Base-by-base conservation (phyloP, 53 echinoderm and acorn worm species). In the Holothuria scabra region DNA sequence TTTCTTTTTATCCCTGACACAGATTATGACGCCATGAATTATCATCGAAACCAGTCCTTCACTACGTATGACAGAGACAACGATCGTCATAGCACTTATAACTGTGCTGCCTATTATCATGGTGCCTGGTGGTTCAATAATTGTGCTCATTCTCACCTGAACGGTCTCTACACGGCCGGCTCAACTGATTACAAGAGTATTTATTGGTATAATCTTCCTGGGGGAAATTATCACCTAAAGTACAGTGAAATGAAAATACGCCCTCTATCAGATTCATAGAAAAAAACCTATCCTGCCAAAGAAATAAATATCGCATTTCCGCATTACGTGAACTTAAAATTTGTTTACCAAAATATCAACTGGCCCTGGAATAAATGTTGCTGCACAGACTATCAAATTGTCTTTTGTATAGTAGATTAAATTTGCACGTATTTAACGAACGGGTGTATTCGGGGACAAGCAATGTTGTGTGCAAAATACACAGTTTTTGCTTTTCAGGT, bases 241-340 rank as follows among this genome's bases (percentile, higher is more conserved):
- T 72, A 72, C 48, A 48, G 46, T 11, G 72, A 72, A 72, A 72
- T 72, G 72, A 72, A 72, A 44, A 23, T 72, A 72, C 72, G 72
- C n/a, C 20, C 46, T 72, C 52, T 52, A 52, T 52, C 52, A 52
- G 13, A 52, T 8, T 41, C 41, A 41, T 52, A 52, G 18, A 52
- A 12, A 52, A n/a, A 52, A 16, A 52, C 52, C 52, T 6, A 52
- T 52, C 52, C 1, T 19, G 8, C 25, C 33, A 41, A 35, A 64
- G 44, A n/a, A 22, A 28, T 22, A 34, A 12, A 12, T 31, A 41
- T 10, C 10, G 8, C 41, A 41, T 41, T 41, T 10, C 10, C 41
- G 41, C 41, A 41, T 35, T n/a, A n/a, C n/a, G n/a, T n/a, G n/a
- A n/a, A n/a, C n/a, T n/a, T n/a, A n/a, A n/a, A n/a, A n/a, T n/a